Conservation (phyloP, 1,140 invertebrate species). For the Hypsibius dujardini region DNA sequence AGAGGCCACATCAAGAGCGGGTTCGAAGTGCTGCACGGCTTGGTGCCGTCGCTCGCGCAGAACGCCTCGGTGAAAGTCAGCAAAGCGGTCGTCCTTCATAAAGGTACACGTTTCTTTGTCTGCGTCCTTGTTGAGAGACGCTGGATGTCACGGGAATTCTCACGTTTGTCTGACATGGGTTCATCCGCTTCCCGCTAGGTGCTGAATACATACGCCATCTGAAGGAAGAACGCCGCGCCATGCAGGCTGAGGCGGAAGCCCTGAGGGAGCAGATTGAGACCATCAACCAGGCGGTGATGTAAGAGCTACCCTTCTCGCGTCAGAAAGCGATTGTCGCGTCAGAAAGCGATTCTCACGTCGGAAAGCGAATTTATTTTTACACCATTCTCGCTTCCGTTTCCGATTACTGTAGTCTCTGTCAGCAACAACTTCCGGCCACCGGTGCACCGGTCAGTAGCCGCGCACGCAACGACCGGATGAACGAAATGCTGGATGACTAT, state of each 20-base stretch:
- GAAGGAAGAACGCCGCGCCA: conserved; percentile 58
- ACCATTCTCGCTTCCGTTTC: too few relatives aligned
- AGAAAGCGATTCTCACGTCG: too few relatives aligned
- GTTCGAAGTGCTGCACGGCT: conserved; percentile 74
- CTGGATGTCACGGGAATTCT: not conserved
- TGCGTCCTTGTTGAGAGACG: not conserved
- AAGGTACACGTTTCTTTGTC: conserved; percentile 41
- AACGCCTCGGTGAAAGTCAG: conserved; percentile 73
- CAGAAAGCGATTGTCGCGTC: conserved; percentile 17
- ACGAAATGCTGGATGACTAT: conserved; percentile 83
- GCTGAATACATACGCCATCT: conserved; percentile 84
- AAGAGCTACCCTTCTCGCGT: conserved; percentile 22
- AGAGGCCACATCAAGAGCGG: conserved; percentile 93
- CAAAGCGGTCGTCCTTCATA: conserved; percentile 90
- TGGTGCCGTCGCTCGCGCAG: conserved; percentile 70
- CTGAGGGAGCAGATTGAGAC: conserved; percentile 63
- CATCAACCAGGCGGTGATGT: conserved; percentile 75
- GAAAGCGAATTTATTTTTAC: too few relatives aligned
- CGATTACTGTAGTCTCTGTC: conserved; percentile 41
- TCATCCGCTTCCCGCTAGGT: conserved; percentile 28
- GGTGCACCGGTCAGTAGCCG: conserved; percentile 73
- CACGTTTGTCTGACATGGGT: not conserved
- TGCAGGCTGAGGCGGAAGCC: conserved; percentile 73
- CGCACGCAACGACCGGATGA: conserved; percentile 68
- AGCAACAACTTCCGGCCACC: conserved; percentile 79